Evolutionary conservation across 2,113 vertebrate genomes (phyloP).

Genomic region (Siniperca knerii): DNA sequence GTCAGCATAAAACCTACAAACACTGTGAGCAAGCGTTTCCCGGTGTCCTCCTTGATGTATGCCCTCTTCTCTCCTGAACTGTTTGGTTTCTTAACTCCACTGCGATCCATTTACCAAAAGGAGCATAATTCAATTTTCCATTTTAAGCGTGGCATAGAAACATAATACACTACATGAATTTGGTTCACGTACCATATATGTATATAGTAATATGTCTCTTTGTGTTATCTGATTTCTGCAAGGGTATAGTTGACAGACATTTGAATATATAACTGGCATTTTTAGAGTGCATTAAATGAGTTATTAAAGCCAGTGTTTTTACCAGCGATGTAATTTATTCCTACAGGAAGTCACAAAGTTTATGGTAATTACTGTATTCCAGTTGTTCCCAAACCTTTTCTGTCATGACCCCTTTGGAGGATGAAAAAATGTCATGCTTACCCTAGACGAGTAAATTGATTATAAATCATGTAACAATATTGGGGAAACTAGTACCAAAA

Average conservation of each 20-base stretch:
- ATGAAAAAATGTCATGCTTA: background rate
- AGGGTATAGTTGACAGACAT: constrained; percentile 6
- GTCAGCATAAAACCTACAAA: constrained; percentile 24
- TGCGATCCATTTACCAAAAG: constrained; percentile 36
- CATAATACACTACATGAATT: constrained; percentile 32
- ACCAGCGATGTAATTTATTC: background rate
- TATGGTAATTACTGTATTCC: background rate
- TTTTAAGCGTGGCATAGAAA: constrained; percentile 23
- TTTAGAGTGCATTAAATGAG: constrained; percentile 15
- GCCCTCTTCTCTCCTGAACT: constrained; percentile 4
- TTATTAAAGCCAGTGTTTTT: constrained; percentile 10
- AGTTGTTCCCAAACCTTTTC: background rate
- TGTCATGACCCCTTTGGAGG: background rate
- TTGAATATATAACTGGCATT: constrained; percentile 19
- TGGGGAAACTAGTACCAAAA: background rate
- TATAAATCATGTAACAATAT: background rate
- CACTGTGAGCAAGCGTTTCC: constrained; percentile 26
- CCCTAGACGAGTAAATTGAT: background rate
- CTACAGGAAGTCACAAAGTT: background rate
- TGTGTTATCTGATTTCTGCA: constrained; percentile 35
- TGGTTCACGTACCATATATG: constrained; percentile 1
- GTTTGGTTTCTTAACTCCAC: constrained; percentile 10
- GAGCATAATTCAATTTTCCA: constrained; percentile 50
- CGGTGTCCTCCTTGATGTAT: background rate
- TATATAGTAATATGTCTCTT: constrained; percentile 24